Percentiles rank a stretch among this genome's conserved stretches.
Conservation (phyloP, 2,888 invertebrate genomes). For the Melieria picta region DNA sequence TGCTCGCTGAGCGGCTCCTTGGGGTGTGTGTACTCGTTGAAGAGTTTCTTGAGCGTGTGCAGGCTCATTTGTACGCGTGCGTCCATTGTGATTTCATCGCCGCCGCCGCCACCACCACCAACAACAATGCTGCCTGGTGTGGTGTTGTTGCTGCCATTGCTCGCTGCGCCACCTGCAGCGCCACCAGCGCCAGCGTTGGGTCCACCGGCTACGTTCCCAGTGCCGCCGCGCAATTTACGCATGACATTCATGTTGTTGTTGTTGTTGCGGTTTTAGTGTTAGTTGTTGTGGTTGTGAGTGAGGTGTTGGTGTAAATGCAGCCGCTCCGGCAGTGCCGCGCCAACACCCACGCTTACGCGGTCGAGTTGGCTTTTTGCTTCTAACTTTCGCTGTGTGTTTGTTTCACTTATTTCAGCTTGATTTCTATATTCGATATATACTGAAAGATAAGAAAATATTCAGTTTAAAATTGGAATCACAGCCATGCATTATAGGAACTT, state of each 20-base stretch:
- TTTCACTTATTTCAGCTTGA: neutral
- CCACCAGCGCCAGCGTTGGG: conserved; percentile 68
- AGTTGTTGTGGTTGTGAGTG: neutral
- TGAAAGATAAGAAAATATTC: neutral
- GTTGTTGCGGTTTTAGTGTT: neutral
- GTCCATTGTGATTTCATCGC: conserved; percentile 63
- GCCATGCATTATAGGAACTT: neutral
- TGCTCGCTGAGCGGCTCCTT: conserved; percentile 80
- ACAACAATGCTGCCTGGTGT: conserved; percentile 65
- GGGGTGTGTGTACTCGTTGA: conserved; percentile 93
- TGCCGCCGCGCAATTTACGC: conserved; percentile 81
- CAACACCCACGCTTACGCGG: neutral
- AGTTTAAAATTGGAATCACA: neutral
- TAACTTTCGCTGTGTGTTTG: neutral
- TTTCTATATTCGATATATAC: neutral
- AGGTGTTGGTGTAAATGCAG: neutral
- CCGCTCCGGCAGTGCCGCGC: neutral
- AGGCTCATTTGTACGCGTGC: conserved; percentile 90
- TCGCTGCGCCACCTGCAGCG: conserved; percentile 47
- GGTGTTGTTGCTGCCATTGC: conserved; percentile 36
- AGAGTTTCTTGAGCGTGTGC: conserved; percentile 95
- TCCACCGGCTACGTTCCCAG: conserved; percentile 54
- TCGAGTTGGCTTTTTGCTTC: neutral
- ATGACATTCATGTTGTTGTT: conserved; percentile 83
- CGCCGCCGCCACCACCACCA: conserved; percentile 64